Percentiles rank a stretch among this genome's conserved stretches.
phyloP scores from a whole-genome alignment of 2,888 invertebrate species.

The Diplazon laetatorius region DNA sequence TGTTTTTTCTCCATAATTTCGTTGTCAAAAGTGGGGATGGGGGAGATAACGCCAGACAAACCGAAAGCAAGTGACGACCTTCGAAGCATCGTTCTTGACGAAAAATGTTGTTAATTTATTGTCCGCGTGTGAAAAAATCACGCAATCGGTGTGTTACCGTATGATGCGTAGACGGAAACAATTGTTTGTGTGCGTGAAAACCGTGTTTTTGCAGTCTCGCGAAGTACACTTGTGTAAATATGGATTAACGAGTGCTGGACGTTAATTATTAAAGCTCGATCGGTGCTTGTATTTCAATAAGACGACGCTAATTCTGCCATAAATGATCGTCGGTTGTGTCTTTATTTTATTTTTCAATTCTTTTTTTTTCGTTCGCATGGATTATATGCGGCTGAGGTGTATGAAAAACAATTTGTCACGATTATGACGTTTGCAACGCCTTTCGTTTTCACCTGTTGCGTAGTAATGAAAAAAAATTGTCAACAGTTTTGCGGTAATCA shows the following conservation, averaged over 20 bases:
- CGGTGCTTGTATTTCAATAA: conserved; percentile 59
- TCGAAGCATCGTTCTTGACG: conserved; percentile 25
- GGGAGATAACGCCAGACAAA: background rate
- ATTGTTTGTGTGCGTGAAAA: conserved; percentile 6
- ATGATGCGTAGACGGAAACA: conserved; percentile 41
- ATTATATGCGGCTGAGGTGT: background rate
- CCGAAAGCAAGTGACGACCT: background rate
- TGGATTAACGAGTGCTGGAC: conserved; percentile 49
- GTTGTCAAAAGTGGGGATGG: conserved; percentile 6
- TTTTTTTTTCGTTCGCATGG: background rate
- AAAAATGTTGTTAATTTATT: conserved; percentile 50
- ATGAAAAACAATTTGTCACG: background rate
- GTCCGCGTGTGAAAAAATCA: background rate
- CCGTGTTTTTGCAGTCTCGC: conserved; percentile 53
- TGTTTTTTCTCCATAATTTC: conserved; percentile 20
- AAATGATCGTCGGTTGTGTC: too few species aligned
- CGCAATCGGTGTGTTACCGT: conserved; percentile 33
- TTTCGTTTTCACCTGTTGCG: background rate
- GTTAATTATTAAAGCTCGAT: conserved; percentile 41
- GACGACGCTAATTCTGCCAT: background rate
- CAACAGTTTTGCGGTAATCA: too few species aligned
- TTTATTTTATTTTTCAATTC: too few species aligned
- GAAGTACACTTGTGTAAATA: conserved; percentile 58
- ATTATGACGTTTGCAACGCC: background rate
- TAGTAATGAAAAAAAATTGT: background rate